Evolutionary conservation across 1,140 invertebrate species (phyloP), one percentile per base, ranked within the genome.

Genomic region (Ladona fulva): DNA sequence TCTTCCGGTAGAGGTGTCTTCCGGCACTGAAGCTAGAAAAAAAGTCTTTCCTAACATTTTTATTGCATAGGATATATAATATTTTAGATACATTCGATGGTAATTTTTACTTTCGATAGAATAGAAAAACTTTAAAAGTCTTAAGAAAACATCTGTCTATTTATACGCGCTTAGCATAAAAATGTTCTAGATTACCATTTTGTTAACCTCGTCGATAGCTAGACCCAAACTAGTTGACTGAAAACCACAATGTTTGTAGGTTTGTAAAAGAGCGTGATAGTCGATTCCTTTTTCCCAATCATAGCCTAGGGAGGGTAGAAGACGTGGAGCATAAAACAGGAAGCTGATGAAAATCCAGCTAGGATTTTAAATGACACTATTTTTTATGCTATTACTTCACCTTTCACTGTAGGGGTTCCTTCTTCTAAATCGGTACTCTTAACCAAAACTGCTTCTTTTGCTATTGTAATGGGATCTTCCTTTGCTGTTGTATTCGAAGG

Each of bases 201-300:
- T 92, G 80, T 95, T 93, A 75, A 99, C 93, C 90, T 98, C 95
- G 77, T 94, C 87, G 0, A 98, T 92, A 14, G 96, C 95, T 82
- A 92, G 86, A 0, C 94, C 96, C 86, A 99, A 95, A 88, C 93
- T 97, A 0, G 96, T 97, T 0, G 98, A 96, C 89, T 99, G 98
- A 85, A 99, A 99, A 74, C 98, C 98, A 73, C 92, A 94, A 77
- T 89, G 87, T 74, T 88, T 83, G 83, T 95, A 99, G 24, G 92
- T 92, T 78, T 93, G 85, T 6, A 99, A 87, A 24, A 99, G 84
- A 82, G 91, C 90, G 80, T 93, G 88, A 85, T 97, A 98, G 84
- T 99, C 89, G 24, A 98, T 86, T 11, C 96, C 97, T 80, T 93
- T 87, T 83, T 97, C 97, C 88, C 96, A 99, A 83, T 99, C 94